These are phyloP conservation scores for Cyphomyrus plagiostoma DNA, from an alignment of 2,113 vertebrate species.

Conservation along the genomic window DNA sequence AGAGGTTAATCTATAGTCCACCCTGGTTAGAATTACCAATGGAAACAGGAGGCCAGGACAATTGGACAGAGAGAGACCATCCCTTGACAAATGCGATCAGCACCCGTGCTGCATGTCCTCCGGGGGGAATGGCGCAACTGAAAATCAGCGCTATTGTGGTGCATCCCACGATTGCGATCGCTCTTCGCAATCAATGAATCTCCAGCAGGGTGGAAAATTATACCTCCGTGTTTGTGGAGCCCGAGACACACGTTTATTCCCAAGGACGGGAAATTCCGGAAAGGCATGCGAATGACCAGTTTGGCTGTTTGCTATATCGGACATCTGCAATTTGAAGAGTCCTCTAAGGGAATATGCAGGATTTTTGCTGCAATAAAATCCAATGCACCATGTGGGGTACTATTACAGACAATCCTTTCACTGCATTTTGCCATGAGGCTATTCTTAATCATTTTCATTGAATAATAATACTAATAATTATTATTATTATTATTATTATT, in stretches of 20 bases:
- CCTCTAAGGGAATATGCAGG: neutral
- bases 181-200: neutral
- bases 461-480: neutral
- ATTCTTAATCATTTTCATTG: neutral
- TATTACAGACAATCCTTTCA: neutral
- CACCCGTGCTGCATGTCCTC: neutral
- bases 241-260: conserved; percentile 9
- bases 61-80: neutral
- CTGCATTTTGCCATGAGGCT: neutral
- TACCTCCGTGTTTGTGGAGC: conserved; percentile 5
- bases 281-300: neutral
- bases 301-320: neutral
- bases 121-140: neutral
- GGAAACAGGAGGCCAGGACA: neutral
- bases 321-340: neutral
- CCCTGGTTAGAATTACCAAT: neutral
- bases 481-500: neutral
- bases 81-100: neutral
- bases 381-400: neutral
- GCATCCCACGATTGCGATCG: neutral
- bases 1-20: neutral
- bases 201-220: conserved; percentile 12
- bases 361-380: neutral
- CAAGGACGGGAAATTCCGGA: neutral
- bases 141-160: neutral